These are phyloP conservation scores for Catostomus latipinnis DNA, from an alignment of 2,797 vertebrate species.

Conservation along the genomic window DNA sequence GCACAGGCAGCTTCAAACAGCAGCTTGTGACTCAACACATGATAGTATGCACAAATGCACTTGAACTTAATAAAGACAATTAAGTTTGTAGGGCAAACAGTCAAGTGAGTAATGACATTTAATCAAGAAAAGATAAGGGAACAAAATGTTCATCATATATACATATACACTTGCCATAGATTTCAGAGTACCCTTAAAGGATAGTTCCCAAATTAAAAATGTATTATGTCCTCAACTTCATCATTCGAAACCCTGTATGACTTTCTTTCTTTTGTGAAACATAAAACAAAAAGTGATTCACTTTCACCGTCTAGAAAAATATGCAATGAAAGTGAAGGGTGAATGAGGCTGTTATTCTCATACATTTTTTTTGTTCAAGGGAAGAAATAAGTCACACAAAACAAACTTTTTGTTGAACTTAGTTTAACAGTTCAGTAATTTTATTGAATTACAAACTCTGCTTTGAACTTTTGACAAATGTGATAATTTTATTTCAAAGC, in stretches of 20 bases:
- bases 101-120: neutral
- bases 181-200: neutral
- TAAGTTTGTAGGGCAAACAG: neutral
- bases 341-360: too few relatives aligned
- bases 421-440: neutral
- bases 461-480: neutral
- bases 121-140: neutral
- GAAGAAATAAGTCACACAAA: too few relatives aligned
- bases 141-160: neutral
- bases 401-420: too few relatives aligned
- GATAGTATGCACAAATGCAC: neutral
- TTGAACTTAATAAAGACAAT: slow-evolving; percentile 5
- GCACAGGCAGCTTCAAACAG: neutral
- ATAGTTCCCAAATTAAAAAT: too few relatives aligned
- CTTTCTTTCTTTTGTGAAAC: too few relatives aligned
- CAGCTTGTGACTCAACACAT: neutral
- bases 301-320: too few relatives aligned
- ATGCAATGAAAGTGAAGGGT: too few relatives aligned
- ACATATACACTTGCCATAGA: neutral
- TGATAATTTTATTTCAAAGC: too few relatives aligned
- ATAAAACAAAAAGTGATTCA: too few relatives aligned
- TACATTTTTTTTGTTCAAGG: too few relatives aligned
- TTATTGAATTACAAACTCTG: neutral
- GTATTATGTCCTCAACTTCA: too few relatives aligned
- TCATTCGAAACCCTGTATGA: too few relatives aligned